Evolutionary conservation across 2,888 invertebrate genomes (phyloP).

Genomic region (Lagria hirta): DNA sequence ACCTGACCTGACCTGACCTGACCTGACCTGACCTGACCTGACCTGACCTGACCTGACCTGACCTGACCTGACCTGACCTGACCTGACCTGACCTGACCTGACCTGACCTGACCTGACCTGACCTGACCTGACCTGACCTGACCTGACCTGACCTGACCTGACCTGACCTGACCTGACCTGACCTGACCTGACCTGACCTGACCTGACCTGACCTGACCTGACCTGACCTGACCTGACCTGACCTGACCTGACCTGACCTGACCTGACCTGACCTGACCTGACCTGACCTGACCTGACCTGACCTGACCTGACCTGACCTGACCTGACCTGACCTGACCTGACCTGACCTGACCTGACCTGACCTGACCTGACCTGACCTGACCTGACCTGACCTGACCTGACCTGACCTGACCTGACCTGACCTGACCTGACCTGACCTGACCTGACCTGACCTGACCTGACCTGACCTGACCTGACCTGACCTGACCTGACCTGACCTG

Average conservation of each 20-base stretch:
- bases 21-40: conserved; percentile 1
- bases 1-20: conserved; percentile 1
- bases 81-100: conserved; percentile 1
- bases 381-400: conserved; percentile 1
- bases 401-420: conserved; percentile 1
- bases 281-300: conserved; percentile 1
- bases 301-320: conserved; percentile 1
- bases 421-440: conserved; percentile 1
- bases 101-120: conserved; percentile 1
- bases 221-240: conserved; percentile 1
- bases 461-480: conserved; percentile 1
- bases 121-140: conserved; percentile 1
- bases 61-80: conserved; percentile 1
- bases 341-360: conserved; percentile 1
- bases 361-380: conserved; percentile 1
- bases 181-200: conserved; percentile 1
- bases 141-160: conserved; percentile 1
- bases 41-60: conserved; percentile 1
- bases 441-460: conserved; percentile 1
- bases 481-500: conserved; percentile 1
- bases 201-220: conserved; percentile 1
- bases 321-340: conserved; percentile 1
- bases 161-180: conserved; percentile 1
- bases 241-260: conserved; percentile 1
- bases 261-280: conserved; percentile 1